These are phyloP conservation scores for Scaptomyza tumidula DNA, from an alignment of 2,888 invertebrate species.

Conservation along the genomic window DNA sequence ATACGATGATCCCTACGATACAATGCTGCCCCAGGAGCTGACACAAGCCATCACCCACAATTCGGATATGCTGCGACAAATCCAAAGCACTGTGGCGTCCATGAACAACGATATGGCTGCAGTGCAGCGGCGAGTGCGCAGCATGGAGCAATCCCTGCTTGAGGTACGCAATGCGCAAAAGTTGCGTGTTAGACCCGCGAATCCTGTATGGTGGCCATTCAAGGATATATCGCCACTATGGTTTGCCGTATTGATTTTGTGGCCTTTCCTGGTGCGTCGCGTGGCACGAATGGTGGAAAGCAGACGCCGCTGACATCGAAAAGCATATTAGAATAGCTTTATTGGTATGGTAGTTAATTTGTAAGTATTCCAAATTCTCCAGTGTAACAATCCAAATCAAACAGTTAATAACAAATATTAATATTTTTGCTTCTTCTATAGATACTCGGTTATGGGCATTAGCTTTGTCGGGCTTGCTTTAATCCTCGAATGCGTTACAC, in stretches of 20 bases:
- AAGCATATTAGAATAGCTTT: slow-evolving; percentile 18
- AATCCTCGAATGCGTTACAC: slow-evolving; percentile 40
- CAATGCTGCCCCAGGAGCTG: slow-evolving; percentile 84
- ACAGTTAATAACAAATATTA: neutral
- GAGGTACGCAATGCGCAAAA: slow-evolving; percentile 71
- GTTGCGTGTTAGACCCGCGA: slow-evolving; percentile 14
- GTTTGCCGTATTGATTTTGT: slow-evolving; percentile 82
- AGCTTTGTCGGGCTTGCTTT: slow-evolving; percentile 57
- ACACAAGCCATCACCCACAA: slow-evolving; percentile 77
- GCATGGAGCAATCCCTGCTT: slow-evolving; percentile 78
- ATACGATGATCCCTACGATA: slow-evolving; percentile 92
- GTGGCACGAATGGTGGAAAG: slow-evolving; percentile 63
- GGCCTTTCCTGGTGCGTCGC: slow-evolving; percentile 82
- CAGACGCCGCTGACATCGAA: slow-evolving; percentile 61
- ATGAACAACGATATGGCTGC: slow-evolving; percentile 82
- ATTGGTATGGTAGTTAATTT: slow-evolving; percentile 64
- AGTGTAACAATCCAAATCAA: neutral
- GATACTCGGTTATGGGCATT: slow-evolving; percentile 66
- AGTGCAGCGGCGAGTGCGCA: slow-evolving; percentile 80
- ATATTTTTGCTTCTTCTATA: slow-evolving; percentile 21
- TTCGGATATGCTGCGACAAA: slow-evolving; percentile 79
- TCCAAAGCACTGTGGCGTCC: slow-evolving; percentile 78
- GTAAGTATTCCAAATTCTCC: slow-evolving; percentile 48
- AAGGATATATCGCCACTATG: slow-evolving; percentile 86
- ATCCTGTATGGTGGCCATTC: slow-evolving; percentile 87